Conservation (phyloP, 1,140 invertebrate species). For the Metaphire vulgaris region DNA sequence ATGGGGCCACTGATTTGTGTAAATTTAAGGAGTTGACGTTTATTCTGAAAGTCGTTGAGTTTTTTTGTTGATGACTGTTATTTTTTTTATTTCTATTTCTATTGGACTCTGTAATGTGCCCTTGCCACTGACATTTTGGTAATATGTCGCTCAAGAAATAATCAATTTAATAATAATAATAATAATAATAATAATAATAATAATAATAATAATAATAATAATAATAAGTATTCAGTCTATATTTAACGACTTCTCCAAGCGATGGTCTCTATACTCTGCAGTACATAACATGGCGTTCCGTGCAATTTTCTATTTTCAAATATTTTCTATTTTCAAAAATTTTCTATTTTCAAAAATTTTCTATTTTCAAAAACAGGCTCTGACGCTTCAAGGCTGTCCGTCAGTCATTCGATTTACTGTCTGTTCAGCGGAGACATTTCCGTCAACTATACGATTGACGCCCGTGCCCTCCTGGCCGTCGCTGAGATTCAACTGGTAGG, state of each 20-base stretch:
- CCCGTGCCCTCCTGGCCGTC: neutral
- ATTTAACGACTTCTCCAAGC: neutral
- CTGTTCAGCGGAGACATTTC: neutral
- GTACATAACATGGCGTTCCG: neutral
- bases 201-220: too few relatives aligned
- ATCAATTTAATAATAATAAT: too few relatives aligned
- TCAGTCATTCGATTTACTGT: neutral
- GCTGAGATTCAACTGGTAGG: neutral
- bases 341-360: neutral
- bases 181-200: too few relatives aligned
- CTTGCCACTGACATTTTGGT: too few relatives aligned
- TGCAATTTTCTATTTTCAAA: neutral
- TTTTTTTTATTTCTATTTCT: too few relatives aligned
- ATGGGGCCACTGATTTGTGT: too few relatives aligned
- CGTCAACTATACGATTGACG: neutral
- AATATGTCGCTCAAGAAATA: too few relatives aligned
- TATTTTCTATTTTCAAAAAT: neutral
- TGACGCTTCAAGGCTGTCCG: neutral
- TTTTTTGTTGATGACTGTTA: too few relatives aligned
- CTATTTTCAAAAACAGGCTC: neutral
- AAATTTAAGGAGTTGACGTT: too few relatives aligned
- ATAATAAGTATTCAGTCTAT: too few relatives aligned
- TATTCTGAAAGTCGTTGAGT: too few relatives aligned
- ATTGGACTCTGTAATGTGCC: too few relatives aligned
- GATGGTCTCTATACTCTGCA: neutral